Evolutionary conservation across 2,888 invertebrate genomes (phyloP).

Genomic region (Argynnis bischoffii): DNA sequence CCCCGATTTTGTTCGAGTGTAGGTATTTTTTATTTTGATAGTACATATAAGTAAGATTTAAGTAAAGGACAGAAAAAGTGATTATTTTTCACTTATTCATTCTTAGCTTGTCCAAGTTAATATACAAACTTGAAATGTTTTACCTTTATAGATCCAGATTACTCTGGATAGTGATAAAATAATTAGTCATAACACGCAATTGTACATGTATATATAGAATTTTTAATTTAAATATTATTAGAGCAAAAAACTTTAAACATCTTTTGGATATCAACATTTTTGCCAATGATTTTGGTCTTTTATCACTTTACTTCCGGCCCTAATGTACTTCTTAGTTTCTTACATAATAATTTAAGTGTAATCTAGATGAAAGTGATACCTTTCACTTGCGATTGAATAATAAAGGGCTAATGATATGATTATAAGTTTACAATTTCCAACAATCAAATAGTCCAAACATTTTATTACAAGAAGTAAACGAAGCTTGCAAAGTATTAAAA

Average conservation of each 20-base stretch:
- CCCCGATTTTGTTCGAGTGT: too few species aligned
- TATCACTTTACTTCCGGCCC: conserved; percentile 2
- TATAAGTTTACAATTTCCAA: conserved; percentile 1
- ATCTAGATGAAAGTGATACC: conserved; percentile 23
- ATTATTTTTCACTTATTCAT: too few species aligned
- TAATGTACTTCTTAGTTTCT: not conserved
- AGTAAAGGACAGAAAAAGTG: too few species aligned
- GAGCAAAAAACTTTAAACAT: not conserved
- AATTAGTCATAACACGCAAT: too few species aligned
- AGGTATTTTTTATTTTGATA: too few species aligned
- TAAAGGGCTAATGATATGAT: conserved; percentile 5
- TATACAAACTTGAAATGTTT: too few species aligned
- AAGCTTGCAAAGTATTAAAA: not conserved
- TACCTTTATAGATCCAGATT: too few species aligned
- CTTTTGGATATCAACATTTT: not conserved
- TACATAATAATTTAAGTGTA: conserved; percentile 15
- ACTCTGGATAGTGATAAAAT: too few species aligned
- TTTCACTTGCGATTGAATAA: conserved; percentile 20
- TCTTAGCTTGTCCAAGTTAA: too few species aligned
- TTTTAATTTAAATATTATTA: not conserved
- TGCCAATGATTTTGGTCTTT: not conserved
- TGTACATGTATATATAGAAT: not conserved
- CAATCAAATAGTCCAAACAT: not conserved
- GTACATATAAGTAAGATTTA: too few species aligned
- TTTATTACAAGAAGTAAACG: not conserved